Percentiles rank a stretch among this genome's conserved stretches.
These are phyloP conservation scores for Macrophya annulata DNA, from an alignment of 2,888 invertebrate species.

Conservation along the genomic window DNA sequence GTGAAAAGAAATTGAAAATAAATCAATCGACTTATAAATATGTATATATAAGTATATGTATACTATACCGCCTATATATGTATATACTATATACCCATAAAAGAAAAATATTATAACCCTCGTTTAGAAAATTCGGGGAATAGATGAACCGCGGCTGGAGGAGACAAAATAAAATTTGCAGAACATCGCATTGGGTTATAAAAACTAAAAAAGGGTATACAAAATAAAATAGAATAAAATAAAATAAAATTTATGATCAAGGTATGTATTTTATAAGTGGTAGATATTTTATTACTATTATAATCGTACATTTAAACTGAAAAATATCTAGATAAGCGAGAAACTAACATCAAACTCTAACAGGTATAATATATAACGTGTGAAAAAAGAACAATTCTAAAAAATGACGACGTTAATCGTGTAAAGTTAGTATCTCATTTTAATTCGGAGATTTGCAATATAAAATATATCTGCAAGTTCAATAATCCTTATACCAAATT, in stretches of 20 bases:
- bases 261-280: not conserved
- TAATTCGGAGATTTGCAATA: not conserved
- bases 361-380: too few species aligned
- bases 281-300: not conserved
- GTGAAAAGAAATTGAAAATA: not conserved
- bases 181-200: not conserved
- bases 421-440: not conserved
- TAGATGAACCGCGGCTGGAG: conserved; percentile 2
- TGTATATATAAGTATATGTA: not conserved
- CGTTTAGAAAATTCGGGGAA: not conserved
- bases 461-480: not conserved
- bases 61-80: too few species aligned
- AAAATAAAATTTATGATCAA: not conserved
- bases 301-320: not conserved
- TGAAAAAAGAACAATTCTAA: not conserved
- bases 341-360: not conserved
- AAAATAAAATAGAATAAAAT: not conserved
- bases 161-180: not conserved
- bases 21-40: not conserved
- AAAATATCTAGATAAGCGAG: not conserved
- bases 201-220: not conserved
- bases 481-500: not conserved
- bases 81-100: not conserved
- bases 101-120: not conserved
- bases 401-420: not conserved